Percentiles rank a stretch among this genome's conserved stretches.
Evolutionary conservation across 2,888 invertebrate genomes (phyloP).

Genomic region (Cosmia trapezina): DNA sequence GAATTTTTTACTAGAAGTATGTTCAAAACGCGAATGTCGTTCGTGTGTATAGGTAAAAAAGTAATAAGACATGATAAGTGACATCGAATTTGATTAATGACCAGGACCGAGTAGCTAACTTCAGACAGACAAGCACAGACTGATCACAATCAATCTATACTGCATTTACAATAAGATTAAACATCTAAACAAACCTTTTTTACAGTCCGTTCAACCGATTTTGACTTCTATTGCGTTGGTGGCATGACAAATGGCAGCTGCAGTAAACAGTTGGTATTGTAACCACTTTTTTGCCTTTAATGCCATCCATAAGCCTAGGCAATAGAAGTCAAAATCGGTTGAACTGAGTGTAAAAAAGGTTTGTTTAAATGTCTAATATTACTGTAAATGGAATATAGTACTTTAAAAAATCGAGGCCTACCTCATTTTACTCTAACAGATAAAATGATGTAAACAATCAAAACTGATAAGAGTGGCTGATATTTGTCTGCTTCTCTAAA

Average conservation of each 20-base stretch:
- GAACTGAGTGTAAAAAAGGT: too few species aligned
- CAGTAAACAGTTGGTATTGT: too few species aligned
- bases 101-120: background rate
- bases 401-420: background rate
- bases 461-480: conserved; percentile 6
- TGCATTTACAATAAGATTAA: too few species aligned
- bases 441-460: conserved; percentile 11
- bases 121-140: conserved; percentile 18
- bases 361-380: too few species aligned
- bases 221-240: too few species aligned
- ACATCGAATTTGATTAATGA: conserved; percentile 36
- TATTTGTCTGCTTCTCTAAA: conserved; percentile 4
- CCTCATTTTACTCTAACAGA: conserved; percentile 4
- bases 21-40: conserved; percentile 45
- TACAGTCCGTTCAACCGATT: too few species aligned
- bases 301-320: too few species aligned
- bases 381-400: background rate
- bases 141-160: conserved; percentile 27
- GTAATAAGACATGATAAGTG: conserved; percentile 39
- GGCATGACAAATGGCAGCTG: too few species aligned
- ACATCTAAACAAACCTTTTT: too few species aligned
- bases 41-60: conserved; percentile 50
- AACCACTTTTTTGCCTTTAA: too few species aligned
- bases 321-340: too few species aligned
- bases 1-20: conserved; percentile 39